Evolutionary conservation across 2,888 invertebrate genomes (phyloP).

Genomic region (Darwinula stevensoni): DNA sequence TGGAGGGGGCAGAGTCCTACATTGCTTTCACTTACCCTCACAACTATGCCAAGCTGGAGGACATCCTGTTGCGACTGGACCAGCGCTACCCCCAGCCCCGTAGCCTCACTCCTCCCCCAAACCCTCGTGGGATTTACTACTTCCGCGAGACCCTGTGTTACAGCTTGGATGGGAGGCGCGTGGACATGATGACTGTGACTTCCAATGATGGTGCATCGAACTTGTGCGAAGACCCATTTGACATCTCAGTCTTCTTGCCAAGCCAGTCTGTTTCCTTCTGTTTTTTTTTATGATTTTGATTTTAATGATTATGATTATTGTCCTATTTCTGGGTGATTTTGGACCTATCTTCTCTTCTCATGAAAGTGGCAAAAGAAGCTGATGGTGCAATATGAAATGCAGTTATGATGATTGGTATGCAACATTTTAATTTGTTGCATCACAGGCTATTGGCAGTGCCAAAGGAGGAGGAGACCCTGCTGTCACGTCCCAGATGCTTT

Average conservation of each 20-base stretch:
- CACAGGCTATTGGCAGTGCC: too few relatives aligned
- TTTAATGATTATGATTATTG: too few relatives aligned
- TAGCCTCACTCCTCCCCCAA: conserved; percentile 12
- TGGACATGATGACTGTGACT: conserved; percentile 54
- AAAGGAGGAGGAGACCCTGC: conserved; percentile 37
- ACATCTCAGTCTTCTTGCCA: conserved; percentile 23
- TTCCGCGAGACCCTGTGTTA: conserved; percentile 45
- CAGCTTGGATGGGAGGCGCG: conserved; percentile 40
- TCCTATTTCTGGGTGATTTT: too few relatives aligned
- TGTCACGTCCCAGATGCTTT: conserved; percentile 41
- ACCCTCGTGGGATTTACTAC: conserved; percentile 40
- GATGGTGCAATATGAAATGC: too few relatives aligned
- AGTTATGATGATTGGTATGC: too few relatives aligned
- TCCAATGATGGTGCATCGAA: conserved; percentile 43
- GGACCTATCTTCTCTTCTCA: too few relatives aligned
- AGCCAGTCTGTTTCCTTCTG: too few relatives aligned
- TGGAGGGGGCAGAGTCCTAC: conserved; percentile 32
- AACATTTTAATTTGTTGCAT: too few relatives aligned
- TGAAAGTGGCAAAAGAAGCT: too few relatives aligned
- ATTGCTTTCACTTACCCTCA: conserved; percentile 78
- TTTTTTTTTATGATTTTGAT: too few relatives aligned
- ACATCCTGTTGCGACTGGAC: conserved; percentile 35
- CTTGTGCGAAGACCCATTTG: conserved; percentile 37
- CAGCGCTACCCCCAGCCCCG: conserved; percentile 14
- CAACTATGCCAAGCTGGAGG: conserved; percentile 50